Evolutionary conservation across 53 echinoderm and acorn worm genomes (phyloP), one percentile per base, ranked within the genome.

Genomic region (Antedon mediterranea): DNA sequence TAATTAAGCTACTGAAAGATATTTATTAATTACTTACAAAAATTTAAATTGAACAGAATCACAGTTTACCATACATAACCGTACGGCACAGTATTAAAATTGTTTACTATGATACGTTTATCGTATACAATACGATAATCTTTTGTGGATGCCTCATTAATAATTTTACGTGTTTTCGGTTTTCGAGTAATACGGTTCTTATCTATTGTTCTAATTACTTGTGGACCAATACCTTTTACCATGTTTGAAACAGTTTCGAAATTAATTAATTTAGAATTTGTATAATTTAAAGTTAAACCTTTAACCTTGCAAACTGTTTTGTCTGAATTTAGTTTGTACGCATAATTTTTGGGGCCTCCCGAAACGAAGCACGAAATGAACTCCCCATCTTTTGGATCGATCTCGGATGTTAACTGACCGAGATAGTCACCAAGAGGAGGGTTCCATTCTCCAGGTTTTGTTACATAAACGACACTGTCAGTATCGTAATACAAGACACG

Each of bases 61-160:
- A n/a, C n/a, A n/a, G n/a, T n/a, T n/a, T n/a, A n/a, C n/a, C n/a
- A n/a, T n/a, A n/a, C n/a, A n/a, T 74, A 87, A 7, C 87, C 87
- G 43, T 84, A 89, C 0, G 90, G 90, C 23, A 86, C 34, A 3
- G 86, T 89, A 14, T 71, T 87, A 32, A 77, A 87, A 20, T 90
- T 31, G 7, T 77, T 75, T 34, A 75, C 20, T 0, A 84, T 71
- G n/a, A 88, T 81, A 4, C 88, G 31, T 44, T 91, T 91, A 43
- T 83, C 82, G 32, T 89, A 89, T 31, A 88, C 88, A 4, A 91
- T 78, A 18, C 88, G 30, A 31, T 90, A 88, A 57, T 90, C 85
- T 73, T 90, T 90, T 11, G 34, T 79, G 15, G 20, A 8, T 3
- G 70, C 23, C 28, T 72, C 82, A 29, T 31, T 85, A 0, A 88